Evolutionary conservation across 2,888 invertebrate genomes (phyloP), one percentile per base, ranked within the genome.

Genomic region (Himalopsyche anomala): DNA sequence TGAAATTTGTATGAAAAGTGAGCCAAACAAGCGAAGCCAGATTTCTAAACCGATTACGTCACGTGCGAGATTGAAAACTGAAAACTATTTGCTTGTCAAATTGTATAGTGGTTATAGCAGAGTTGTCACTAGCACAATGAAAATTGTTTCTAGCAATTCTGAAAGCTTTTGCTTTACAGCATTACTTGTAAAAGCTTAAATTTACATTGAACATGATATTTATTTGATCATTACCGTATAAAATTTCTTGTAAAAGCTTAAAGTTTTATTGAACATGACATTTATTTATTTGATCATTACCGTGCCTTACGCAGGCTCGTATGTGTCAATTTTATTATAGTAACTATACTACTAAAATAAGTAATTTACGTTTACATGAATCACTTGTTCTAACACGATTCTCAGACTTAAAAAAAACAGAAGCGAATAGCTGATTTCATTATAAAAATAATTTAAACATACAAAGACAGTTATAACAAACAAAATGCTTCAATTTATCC

Each of bases 61-160:
- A 38, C 79, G 83, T 40, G 38, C 80, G 84, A 84, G 83, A 84
- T 84, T 84, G 84, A 80, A 80, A 80, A 55, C 45, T 84, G 80
- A 84, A 80, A 84, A 84, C 80, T 84, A 84, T 38, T 74, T 15
- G 36, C 74, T 19, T 38, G 74, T 74, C 74, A 74, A 74, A 74
- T 74, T 36, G 74, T 74, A 74, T 74, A 74, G 36, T 74, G 15
- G 5, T 74, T 28, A 38, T 74, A 74, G 15, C 74, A 74, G 38
- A 74, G 74, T 74, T 74, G 74, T 74, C 74, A 74, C 74, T 12
- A 12, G 28, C 74, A 74, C 74, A 38, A 74, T 74, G 15, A 3
- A 36, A 38, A 74, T 74, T 74, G 38, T 74, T 36, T 15, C 15
- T 74, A 19, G 5, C 36, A 38, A 74, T 74, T 38, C 38, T 36